Base-by-base conservation (phyloP, 2,797 vertebrate genomes). In the Sparus aurata region DNA sequence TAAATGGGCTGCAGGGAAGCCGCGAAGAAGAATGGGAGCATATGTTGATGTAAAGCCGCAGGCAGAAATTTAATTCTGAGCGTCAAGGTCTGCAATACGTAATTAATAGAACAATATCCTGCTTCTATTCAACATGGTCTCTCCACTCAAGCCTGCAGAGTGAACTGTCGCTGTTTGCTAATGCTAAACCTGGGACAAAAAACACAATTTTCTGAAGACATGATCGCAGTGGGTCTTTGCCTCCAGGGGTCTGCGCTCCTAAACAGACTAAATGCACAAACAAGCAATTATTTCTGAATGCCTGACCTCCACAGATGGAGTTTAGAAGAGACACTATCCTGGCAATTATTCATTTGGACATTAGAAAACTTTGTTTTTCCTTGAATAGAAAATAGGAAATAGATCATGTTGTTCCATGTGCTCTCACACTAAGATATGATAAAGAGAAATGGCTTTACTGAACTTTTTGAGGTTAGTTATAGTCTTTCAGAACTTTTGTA, bases 221-320 rank as follows among this genome's bases (percentile, higher is more conserved):
- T 25, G 30, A 84, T 76, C 12, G 4, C 66, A 79, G 72, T 20
- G 5, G 58, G 58, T 84, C 68, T 23, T 57, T 73, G 77, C 83
- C 83, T 79, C 11, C 3, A 80, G 80, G 74, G 38, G 41, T 49
- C 30, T 0, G 2, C 2, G 17, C 54, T 38, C 77, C 71, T 18
- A 72, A 83, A 69, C 43, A 60, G 50, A 71, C 70, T 57, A 63
- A 79, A 80, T 73, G 75, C 71, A 80, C 58, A 80, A 87, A 85
- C 82, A 90, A 86, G 71, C 83, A 87, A 86, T 91, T 82, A 87
- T 80, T 82, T 78, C 54, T 25, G 66, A 80, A 80, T 79, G 49
- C 71, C 71, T 64, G 74, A 81, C 80, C 65, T 69, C 66, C 5
- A 20, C 65, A 52, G 65, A 54, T 50, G 9, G 38, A 68, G 75